These are phyloP conservation scores for Malaclemys terrapin DNA, from an alignment of 2,113 vertebrate species.

Conservation along the genomic window DNA sequence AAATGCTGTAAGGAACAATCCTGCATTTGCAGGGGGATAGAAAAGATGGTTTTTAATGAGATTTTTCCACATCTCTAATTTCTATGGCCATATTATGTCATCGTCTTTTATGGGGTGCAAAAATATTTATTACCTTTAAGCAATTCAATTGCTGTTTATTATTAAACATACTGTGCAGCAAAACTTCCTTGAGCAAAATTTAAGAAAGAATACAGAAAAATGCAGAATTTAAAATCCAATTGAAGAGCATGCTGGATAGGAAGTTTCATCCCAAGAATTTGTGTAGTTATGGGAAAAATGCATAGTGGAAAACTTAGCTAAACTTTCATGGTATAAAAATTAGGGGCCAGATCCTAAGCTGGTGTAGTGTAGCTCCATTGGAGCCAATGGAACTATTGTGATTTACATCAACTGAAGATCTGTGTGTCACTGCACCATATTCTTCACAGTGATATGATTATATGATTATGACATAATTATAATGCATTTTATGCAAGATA, in stretches of 20 bases:
- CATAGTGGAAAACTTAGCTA: slow-evolving; percentile 1
- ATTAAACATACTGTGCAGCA: not conserved
- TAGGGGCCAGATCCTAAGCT: not conserved
- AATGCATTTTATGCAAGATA: too few species aligned
- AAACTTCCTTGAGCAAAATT: not conserved
- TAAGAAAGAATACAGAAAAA: not conserved
- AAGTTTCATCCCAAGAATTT: not conserved
- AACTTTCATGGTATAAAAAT: not conserved
- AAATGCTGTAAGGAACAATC: not conserved
- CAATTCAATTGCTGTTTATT: not conserved
- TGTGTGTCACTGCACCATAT: too few species aligned
- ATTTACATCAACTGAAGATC: not conserved
- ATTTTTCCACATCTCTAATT: not conserved
- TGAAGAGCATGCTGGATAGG: slow-evolving; percentile 8
- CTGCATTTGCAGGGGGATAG: not conserved
- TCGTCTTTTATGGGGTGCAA: not conserved
- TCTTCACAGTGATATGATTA: too few species aligned
- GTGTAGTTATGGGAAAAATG: slow-evolving; percentile 7
- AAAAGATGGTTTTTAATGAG: not conserved
- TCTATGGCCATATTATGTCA: not conserved
- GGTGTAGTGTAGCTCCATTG: not conserved
- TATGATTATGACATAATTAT: too few species aligned
- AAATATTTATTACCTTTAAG: not conserved
- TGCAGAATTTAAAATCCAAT: not conserved
- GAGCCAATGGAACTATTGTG: not conserved